These are phyloP conservation scores for Epirrhoe tristata DNA, from an alignment of 2,888 invertebrate species.

Conservation along the genomic window DNA sequence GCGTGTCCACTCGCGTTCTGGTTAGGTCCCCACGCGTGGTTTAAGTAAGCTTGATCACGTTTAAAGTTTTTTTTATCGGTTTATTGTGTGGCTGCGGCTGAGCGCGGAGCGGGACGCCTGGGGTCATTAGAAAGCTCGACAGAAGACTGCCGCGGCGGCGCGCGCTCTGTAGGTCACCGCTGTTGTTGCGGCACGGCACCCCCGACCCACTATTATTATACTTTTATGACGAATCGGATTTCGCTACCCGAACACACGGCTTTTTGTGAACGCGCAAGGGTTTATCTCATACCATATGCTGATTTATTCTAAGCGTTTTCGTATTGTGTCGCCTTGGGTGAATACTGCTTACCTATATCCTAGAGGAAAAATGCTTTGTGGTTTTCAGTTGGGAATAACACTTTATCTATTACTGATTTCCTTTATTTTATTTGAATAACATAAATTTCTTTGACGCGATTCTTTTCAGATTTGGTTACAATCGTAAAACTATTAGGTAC, in stretches of 20 bases:
- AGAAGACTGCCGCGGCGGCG: conserved; percentile 84
- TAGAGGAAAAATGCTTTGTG: conserved; percentile 17
- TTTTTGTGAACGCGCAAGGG: conserved; percentile 65
- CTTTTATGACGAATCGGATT: conserved; percentile 85
- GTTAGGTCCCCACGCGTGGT: conserved; percentile 65
- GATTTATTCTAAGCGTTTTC: conserved; percentile 48
- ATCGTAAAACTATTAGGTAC: background rate
- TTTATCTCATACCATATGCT: conserved; percentile 53
- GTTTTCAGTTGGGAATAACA: background rate
- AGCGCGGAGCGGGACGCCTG: conserved; percentile 79
- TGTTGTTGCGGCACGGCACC: conserved; percentile 77
- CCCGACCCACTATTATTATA: conserved; percentile 84
- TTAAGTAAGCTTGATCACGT: conserved; percentile 66
- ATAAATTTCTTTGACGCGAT: background rate
- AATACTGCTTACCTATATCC: conserved; percentile 35
- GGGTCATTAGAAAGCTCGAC: conserved; percentile 84
- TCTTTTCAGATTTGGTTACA: background rate
- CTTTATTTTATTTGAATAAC: conserved; percentile 1
- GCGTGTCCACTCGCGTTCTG: conserved; percentile 63
- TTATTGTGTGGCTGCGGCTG: conserved; percentile 62
- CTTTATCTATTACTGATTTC: conserved; percentile 4
- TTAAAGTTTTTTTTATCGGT: conserved; percentile 62
- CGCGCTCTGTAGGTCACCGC: conserved; percentile 79
- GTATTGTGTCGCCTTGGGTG: conserved; percentile 43
- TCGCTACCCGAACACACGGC: conserved; percentile 71